These are phyloP conservation scores for Lithobates sylvaticus DNA, from an alignment of 2,797 vertebrate genomes.

Conservation along the genomic window DNA sequence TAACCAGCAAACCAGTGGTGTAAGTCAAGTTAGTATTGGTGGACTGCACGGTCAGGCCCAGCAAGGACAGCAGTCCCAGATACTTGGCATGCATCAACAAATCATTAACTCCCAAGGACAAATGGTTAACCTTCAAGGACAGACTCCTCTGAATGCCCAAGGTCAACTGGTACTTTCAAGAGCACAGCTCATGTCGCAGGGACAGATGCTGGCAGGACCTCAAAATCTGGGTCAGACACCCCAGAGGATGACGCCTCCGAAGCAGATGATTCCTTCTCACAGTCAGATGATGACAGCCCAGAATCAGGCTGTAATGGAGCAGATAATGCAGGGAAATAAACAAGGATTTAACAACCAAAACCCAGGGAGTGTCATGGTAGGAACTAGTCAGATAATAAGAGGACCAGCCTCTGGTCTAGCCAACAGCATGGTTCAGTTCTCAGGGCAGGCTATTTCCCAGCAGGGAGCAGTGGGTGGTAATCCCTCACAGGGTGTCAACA, in stretches of 20 bases:
- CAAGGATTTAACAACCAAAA: conserved; percentile 91
- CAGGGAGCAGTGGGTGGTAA: conserved; percentile 88
- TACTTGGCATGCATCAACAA: conserved; percentile 96
- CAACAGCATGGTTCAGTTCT: conserved; percentile 91
- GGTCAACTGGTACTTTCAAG: conserved; percentile 95
- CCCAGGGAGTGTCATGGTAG: conserved; percentile 86
- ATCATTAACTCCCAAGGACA: conserved; percentile 93
- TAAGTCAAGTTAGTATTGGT: conserved; percentile 80
- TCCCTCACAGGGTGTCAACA: conserved; percentile 89
- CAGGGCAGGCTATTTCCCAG: conserved; percentile 85
- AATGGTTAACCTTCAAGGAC: conserved; percentile 84
- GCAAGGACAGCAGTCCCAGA: conserved; percentile 91
- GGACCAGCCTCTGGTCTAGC: conserved; percentile 87
- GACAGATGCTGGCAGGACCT: conserved; percentile 82
- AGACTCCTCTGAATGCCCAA: conserved; percentile 89
- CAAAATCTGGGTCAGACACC: conserved; percentile 84
- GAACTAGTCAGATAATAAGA: conserved; percentile 91
- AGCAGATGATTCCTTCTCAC: conserved; percentile 95
- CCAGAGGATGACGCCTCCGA: conserved; percentile 96
- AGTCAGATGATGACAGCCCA: conserved; percentile 94
- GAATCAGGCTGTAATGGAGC: conserved; percentile 94
- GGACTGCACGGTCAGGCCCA: conserved; percentile 87
- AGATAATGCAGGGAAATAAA: conserved; percentile 95
- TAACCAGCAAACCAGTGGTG: conserved; percentile 84
- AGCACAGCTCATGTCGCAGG: conserved; percentile 81